These are phyloP conservation scores for Pseudomugil gertrudae DNA, from an alignment of 2,797 vertebrate genomes.

Conservation along the genomic window DNA sequence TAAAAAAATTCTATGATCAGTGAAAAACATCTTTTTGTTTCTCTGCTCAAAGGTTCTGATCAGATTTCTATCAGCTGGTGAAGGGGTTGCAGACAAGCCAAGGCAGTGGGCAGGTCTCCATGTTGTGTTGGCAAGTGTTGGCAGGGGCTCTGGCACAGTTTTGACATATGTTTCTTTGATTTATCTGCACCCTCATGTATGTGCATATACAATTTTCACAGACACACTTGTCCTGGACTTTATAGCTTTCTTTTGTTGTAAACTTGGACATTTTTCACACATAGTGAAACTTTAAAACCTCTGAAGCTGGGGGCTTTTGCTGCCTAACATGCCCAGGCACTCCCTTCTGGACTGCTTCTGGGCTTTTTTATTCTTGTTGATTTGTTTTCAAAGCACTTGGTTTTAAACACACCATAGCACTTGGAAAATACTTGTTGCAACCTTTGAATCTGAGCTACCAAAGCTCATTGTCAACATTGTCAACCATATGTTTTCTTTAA, in stretches of 20 bases:
- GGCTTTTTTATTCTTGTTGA: not conserved
- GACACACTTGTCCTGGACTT: not conserved
- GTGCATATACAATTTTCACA: slow-evolving; percentile 10
- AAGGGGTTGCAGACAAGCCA: slow-evolving; percentile 50
- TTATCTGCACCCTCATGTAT: slow-evolving; percentile 9
- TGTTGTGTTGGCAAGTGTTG: slow-evolving; percentile 51
- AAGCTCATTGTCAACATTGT: no score
- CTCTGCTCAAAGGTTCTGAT: slow-evolving; percentile 50
- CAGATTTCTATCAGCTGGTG: slow-evolving; percentile 43
- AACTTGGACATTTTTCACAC: slow-evolving; percentile 8
- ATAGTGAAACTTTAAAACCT: not conserved
- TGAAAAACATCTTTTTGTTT: slow-evolving; percentile 59
- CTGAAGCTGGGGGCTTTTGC: not conserved
- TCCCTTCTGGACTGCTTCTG: not conserved
- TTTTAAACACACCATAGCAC: not conserved
- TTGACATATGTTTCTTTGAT: slow-evolving; percentile 47
- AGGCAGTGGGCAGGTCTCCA: slow-evolving; percentile 50
- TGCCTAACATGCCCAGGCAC: not conserved
- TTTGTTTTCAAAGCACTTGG: not conserved
- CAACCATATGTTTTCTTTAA: no score
- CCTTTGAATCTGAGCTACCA: slow-evolving; percentile 3
- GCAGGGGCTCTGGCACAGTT: slow-evolving; percentile 31
- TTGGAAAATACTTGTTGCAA: not conserved
- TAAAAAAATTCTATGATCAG: slow-evolving; percentile 40
- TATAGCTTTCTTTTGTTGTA: slow-evolving; percentile 1